Base-by-base conservation (phyloP, 2,797 vertebrate species). In the Chromis chromis region DNA sequence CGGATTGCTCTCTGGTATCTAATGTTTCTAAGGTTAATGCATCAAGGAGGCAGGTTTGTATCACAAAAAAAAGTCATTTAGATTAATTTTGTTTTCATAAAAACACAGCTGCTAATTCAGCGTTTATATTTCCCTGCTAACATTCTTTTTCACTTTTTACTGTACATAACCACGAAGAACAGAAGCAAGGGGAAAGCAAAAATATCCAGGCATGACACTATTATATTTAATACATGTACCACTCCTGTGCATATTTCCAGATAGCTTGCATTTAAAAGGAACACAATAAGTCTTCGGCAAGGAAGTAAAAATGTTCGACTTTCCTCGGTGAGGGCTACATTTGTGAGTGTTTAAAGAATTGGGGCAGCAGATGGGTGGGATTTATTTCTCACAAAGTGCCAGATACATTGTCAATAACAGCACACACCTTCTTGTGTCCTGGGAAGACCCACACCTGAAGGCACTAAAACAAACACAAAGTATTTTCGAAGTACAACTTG, bases 341-440 rank as follows among this genome's bases (percentile, higher is more conserved):
- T 50, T 56, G 12, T 57, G 55, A 57, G 19, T 61, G 48, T 71
- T 79, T 65, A 64, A 14, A 58, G 52, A 74, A 58, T 0, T 67
- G 70, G 57, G 24, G 7, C 57, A 49, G 42, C 59, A 49, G 50
- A 52, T 0, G 36, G 66, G 42, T 53, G 57, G 4, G 46, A 64
- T 70, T 65, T 17, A 49, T 62, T 79, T 60, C 52, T 69, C 56
- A 46, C 13, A 49, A 66, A 67, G 61, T 61, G 54, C 0, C 67
- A 62, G 39, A 64, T 42, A 25, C 22, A 55, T 9, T 65, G 57
- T 72, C 25, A 57, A 55, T 28, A 73, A 72, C 39, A 48, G 4
- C 54, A 42, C 8, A 52, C 11, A 39, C 14, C 19, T 52, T 19
- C 14, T 31, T 12, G 24, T 67, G 65, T 58, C 74, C 55, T 56